A percentile compares a stretch with the other conserved stretches of the same genome.
Conservation (phyloP, 2,797 vertebrate species). For the Miichthys miiuy region DNA sequence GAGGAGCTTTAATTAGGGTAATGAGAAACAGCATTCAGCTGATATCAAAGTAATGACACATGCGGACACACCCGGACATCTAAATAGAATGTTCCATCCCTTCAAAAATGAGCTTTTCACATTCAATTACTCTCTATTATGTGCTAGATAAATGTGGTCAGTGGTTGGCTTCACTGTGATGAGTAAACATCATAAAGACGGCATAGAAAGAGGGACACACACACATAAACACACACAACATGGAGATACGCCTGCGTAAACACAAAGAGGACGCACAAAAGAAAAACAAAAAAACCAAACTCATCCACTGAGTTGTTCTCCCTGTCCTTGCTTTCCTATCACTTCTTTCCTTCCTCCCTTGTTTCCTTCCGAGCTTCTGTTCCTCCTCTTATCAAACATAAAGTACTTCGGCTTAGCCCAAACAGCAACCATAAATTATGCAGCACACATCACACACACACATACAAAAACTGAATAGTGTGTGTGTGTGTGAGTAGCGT, state of each 20-base stretch:
- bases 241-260: constrained; percentile 33
- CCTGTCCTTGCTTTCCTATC: constrained; percentile 17
- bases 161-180: constrained; percentile 60
- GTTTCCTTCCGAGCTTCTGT: constrained; percentile 45
- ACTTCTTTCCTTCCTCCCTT: constrained; percentile 37
- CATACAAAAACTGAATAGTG: constrained; percentile 26
- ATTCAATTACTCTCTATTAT: constrained; percentile 82
- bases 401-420: constrained; percentile 62
- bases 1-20: constrained; percentile 82
- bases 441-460: constrained; percentile 59
- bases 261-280: constrained; percentile 32
- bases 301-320: constrained; percentile 19
- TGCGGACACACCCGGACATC: constrained; percentile 74
- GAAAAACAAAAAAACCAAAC: too few relatives aligned
- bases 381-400: constrained; percentile 70
- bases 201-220: constrained; percentile 16
- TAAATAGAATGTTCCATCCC: constrained; percentile 75
- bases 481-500: constrained; percentile 38
- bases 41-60: constrained; percentile 83
- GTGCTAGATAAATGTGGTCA: constrained; percentile 65
- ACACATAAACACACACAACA: constrained; percentile 27
- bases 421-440: constrained; percentile 78
- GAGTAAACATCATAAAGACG: constrained; percentile 54
- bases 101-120: constrained; percentile 80
- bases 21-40: constrained; percentile 82